phyloP scores from a whole-genome alignment of 2,888 invertebrate species.

The Latrodectus hesperus region DNA sequence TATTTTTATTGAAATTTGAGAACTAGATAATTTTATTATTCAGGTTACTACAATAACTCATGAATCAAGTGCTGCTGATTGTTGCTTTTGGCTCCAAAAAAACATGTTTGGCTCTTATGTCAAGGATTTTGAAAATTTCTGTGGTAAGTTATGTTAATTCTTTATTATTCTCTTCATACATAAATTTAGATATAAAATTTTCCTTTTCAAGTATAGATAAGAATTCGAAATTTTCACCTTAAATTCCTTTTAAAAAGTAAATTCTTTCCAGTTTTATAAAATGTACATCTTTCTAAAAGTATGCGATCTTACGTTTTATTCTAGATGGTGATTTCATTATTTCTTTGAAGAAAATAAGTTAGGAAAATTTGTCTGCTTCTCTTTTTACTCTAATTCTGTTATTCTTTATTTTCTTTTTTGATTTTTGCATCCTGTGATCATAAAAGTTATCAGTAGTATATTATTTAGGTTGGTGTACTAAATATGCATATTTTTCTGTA shows the following conservation, averaged over 20 bases:
- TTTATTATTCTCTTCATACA: neutral
- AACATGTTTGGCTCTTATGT: slow-evolving; percentile 55
- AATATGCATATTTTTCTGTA: too few relatives aligned
- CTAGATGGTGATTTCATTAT: neutral
- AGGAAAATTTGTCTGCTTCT: neutral
- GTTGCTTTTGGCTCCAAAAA: slow-evolving; percentile 46
- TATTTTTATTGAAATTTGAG: too few relatives aligned
- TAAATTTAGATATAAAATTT: neutral
- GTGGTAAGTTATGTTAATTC: slow-evolving; percentile 16
- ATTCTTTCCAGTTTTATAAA: too few relatives aligned
- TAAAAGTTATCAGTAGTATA: too few relatives aligned
- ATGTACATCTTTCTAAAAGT: too few relatives aligned
- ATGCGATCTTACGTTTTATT: too few relatives aligned
- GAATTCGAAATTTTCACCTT: neutral
- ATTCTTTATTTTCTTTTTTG: neutral
- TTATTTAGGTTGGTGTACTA: too few relatives aligned
- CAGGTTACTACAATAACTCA: slow-evolving; percentile 29
- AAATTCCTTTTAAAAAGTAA: too few relatives aligned
- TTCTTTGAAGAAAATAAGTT: neutral
- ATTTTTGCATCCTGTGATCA: too few relatives aligned
- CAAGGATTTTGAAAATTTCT: slow-evolving; percentile 54
- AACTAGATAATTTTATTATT: neutral
- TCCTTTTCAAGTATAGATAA: too few relatives aligned
- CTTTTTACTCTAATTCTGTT: neutral
- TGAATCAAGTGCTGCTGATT: slow-evolving; percentile 42